These are phyloP conservation scores for Cavia porcellus DNA, from an alignment of 2,113 vertebrate species.

Conservation along the genomic window DNA sequence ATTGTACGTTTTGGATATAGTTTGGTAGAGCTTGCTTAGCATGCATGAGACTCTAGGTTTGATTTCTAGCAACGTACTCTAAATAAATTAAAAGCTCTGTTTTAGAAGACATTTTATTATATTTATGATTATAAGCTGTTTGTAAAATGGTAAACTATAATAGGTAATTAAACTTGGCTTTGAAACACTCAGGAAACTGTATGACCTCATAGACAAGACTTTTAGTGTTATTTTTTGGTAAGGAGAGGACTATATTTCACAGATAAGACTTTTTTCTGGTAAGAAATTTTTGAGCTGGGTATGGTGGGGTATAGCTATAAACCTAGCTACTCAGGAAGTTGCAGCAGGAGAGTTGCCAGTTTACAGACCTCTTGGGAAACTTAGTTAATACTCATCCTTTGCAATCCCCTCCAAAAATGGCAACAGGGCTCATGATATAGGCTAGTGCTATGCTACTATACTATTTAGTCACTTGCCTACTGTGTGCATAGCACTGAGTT, in stretches of 20 bases:
- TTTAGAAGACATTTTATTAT: conserved; percentile 12
- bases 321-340: neutral
- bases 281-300: neutral
- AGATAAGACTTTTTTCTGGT: neutral
- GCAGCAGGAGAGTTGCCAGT: neutral
- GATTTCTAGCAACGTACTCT: neutral
- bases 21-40: neutral
- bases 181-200: neutral
- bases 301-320: neutral
- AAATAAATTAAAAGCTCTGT: neutral
- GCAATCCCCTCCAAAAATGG: neutral
- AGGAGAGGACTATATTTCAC: neutral
- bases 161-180: neutral
- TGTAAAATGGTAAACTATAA: neutral
- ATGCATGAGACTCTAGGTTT: neutral
- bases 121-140: neutral
- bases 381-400: neutral
- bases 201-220: neutral
- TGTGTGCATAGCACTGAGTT: neutral
- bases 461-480: neutral
- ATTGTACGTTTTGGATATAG: neutral
- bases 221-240: neutral
- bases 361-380: neutral
- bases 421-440: neutral
- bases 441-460: neutral